Conservation (phyloP, 2,888 invertebrate genomes). For the Miltochrista miniata region DNA sequence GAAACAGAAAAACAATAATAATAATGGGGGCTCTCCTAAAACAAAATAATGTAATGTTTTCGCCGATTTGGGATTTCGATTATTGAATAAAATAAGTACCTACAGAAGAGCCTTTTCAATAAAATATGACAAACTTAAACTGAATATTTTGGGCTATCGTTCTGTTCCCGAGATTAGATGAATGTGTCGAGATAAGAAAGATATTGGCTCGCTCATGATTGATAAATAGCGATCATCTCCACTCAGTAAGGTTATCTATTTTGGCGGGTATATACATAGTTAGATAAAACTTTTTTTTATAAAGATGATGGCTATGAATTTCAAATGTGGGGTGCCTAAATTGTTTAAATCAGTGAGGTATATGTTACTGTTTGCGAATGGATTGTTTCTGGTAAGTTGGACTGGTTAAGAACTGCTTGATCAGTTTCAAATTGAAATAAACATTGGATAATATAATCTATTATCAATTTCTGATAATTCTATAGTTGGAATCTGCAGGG, state of each 20-base stretch:
- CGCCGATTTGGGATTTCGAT: too few species aligned
- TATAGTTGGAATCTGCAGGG: too few species aligned
- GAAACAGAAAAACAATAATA: too few species aligned
- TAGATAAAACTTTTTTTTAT: conserved; percentile 4
- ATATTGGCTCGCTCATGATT: conserved; percentile 59
- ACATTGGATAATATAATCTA: too few species aligned
- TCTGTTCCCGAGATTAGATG: conserved; percentile 59
- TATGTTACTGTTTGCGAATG: conserved; percentile 88
- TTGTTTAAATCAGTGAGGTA: conserved; percentile 84
- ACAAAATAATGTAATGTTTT: too few species aligned
- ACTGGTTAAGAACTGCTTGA: too few species aligned
- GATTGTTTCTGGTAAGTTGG: conserved; percentile 87
- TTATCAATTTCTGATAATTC: too few species aligned
- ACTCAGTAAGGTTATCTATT: conserved; percentile 48
- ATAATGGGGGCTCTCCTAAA: too few species aligned
- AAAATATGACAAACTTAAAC: background rate
- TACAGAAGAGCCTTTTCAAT: too few species aligned
- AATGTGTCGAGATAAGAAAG: conserved; percentile 67
- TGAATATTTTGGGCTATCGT: conserved; percentile 15
- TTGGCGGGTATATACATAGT: conserved; percentile 29
- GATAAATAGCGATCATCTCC: conserved; percentile 62
- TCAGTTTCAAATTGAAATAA: too few species aligned
- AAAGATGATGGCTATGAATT: conserved; percentile 45
- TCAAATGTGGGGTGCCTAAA: conserved; percentile 79
- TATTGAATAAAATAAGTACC: too few species aligned